Base-by-base conservation (phyloP, 2,888 invertebrate species). In the Harpalus rubripes region DNA sequence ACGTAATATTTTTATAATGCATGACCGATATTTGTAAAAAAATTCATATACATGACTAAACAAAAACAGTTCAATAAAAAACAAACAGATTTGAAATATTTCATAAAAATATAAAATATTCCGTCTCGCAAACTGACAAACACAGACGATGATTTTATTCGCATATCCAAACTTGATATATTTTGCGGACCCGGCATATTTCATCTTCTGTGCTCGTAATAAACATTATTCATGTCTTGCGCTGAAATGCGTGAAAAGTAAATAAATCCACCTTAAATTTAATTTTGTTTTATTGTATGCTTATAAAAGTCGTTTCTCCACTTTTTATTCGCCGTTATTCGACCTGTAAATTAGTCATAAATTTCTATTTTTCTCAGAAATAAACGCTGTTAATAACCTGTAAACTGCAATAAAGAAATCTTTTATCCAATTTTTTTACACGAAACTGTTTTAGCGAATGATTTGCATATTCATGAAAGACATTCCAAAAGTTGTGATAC, bases 301-400 rank as follows among this genome's bases (percentile, higher is more conserved):
- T 44, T 44, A 6, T 6, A 52, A 52, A 52, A 52, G 44, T 52
- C 44, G 44, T 52, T 52, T 12, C 44, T 52, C 44, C 44, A 10
- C 44, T 52, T 52, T 52, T 52, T 52, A 52, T 52, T 52, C 44
- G 10, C 44, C 44, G 44, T 52, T 52, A 52, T 52, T 52, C 44
- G 44, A 52, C 44, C 44, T 52, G 44, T 52, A 52, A 52, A 52
- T 52, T 52, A 52, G 10, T 52, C 44, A 52, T 52, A 52, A 52
- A 52, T 52, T 52, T 52, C 44, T 52, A 52, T 52, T 52, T 44
- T 52, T 52, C 44, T 52, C 44, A 12, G 44, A 52, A 6, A 12
- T 12, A 52, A 52, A 52, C 44, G 10, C 6, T 52, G 8, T 52
- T 52, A 52, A 52, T 52, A 52, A 52, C 44, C 12, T 52, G 10